A percentile compares a stretch with the other conserved stretches of the same genome.
These are phyloP conservation scores for Calidris pugnax DNA, from an alignment of 2,113 vertebrate species.

Conservation along the genomic window DNA sequence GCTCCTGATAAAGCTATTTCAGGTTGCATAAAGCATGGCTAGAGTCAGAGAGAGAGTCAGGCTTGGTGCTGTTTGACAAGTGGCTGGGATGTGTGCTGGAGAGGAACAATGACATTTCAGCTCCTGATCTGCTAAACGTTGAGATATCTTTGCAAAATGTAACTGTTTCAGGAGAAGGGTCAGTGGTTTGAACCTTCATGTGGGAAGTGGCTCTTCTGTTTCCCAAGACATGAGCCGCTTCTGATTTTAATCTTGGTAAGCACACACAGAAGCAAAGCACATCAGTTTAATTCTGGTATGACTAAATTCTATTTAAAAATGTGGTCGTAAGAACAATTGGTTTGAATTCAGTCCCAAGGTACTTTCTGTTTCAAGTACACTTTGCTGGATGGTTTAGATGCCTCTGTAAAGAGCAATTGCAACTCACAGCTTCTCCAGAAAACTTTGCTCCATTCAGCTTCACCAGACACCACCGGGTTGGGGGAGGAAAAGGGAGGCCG, in stretches of 20 bases:
- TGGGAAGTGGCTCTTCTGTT: neutral
- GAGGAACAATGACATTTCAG: neutral
- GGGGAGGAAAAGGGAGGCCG: neutral
- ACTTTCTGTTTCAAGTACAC: neutral
- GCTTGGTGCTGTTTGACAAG: neutral
- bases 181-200: neutral
- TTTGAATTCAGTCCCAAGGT: neutral
- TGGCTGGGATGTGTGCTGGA: neutral
- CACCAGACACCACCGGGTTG: accelerated
- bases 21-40: neutral
- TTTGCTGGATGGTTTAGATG: neutral
- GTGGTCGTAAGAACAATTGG: neutral
- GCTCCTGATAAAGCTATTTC: neutral
- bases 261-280: neutral
- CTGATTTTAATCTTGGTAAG: neutral
- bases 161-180: neutral
- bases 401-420: neutral
- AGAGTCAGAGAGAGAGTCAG: neutral
- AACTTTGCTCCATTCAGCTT: neutral
- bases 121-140: neutral
- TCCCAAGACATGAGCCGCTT: neutral
- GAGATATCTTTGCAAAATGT: neutral
- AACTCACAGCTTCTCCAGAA: neutral
- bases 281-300: neutral
- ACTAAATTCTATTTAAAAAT: neutral